Evolutionary conservation across 2,797 vertebrate species (phyloP).

Genomic region (Oryzias sinensis): DNA sequence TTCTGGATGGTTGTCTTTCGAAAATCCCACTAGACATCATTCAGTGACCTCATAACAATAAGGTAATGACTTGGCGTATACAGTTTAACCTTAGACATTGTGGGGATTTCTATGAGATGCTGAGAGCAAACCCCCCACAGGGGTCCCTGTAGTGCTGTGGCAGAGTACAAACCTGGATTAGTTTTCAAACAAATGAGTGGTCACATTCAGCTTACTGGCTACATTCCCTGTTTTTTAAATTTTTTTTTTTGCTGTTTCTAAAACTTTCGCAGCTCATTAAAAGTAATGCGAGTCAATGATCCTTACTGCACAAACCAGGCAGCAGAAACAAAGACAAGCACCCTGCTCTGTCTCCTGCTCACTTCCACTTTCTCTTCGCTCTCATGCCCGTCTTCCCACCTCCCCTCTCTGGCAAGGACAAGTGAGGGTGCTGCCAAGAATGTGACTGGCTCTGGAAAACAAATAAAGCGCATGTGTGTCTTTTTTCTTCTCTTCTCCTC

Average conservation of each 20-base stretch:
- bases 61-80: too few species aligned
- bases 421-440: conserved; percentile 71
- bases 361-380: conserved; percentile 29
- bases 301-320: conserved; percentile 21
- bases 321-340: conserved; percentile 17
- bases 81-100: too few species aligned
- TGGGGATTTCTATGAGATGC: too few species aligned
- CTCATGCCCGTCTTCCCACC: conserved; percentile 58
- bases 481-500: conserved; percentile 29
- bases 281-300: conserved; percentile 40
- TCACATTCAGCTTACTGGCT: not conserved
- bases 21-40: too few species aligned
- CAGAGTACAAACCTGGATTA: too few species aligned
- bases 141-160: too few species aligned
- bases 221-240: not conserved
- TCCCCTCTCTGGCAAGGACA: conserved; percentile 62
- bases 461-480: conserved; percentile 46
- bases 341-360: conserved; percentile 38
- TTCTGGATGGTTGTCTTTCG: too few species aligned
- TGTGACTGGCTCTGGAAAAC: conserved; percentile 68
- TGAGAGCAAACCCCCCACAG: too few species aligned
- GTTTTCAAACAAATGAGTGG: not conserved
- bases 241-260: not conserved
- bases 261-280: not conserved
- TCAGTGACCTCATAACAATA: too few species aligned